Conservation (phyloP, 2,888 invertebrate species). For the Hypercompe scribonia region DNA sequence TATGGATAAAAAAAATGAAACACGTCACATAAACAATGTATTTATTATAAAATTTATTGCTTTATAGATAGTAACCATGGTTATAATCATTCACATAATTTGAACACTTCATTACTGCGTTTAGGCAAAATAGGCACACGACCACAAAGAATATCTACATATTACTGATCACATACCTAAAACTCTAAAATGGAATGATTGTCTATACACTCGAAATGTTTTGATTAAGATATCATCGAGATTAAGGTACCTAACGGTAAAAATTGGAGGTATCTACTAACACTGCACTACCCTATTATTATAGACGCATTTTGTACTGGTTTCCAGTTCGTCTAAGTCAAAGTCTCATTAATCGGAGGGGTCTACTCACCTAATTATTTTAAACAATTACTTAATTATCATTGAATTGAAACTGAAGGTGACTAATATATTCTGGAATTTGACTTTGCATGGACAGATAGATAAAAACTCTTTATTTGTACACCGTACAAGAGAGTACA, state of each 20-base stretch:
- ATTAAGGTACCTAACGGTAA: no score
- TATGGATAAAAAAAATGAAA: constrained; percentile 10
- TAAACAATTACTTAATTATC: not conserved
- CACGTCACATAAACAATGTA: constrained; percentile 33
- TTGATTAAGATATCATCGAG: no score
- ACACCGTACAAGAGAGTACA: no score
- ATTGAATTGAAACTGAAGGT: not conserved
- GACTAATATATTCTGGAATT: not conserved
- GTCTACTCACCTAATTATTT: not conserved
- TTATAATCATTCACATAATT: constrained; percentile 33
- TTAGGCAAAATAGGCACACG: constrained; percentile 57
- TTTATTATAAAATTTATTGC: constrained; percentile 61
- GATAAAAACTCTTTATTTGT: no score
- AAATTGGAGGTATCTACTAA: no score
- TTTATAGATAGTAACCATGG: constrained; percentile 44
- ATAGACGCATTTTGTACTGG: not conserved
- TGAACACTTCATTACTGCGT: constrained; percentile 54
- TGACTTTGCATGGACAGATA: no score
- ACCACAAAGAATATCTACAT: constrained; percentile 41
- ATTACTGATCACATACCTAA: not conserved
- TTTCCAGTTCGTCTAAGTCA: not conserved
- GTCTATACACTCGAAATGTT: not conserved
- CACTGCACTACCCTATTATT: not conserved
- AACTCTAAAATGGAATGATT: not conserved
- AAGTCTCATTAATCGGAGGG: not conserved